Percentiles rank a stretch among this genome's conserved stretches.
Conservation (phyloP, 2,113 vertebrate genomes). For the Plecotus auritus region DNA sequence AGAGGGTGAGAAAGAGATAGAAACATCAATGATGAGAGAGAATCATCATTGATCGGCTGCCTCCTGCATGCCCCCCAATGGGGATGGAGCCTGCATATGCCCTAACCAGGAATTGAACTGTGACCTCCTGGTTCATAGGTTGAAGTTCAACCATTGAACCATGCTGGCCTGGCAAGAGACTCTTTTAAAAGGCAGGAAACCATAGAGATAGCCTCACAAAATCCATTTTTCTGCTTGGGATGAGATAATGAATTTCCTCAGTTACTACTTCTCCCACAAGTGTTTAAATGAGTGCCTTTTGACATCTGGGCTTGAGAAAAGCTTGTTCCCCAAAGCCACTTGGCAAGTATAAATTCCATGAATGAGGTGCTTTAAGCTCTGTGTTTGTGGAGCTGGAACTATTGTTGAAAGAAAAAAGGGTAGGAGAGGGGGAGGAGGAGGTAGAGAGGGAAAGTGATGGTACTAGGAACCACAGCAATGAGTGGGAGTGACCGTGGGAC, state of each 20-base stretch:
- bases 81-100: no score
- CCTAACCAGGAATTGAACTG: no score
- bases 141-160: no score
- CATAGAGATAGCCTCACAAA: conserved; percentile 36
- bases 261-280: conserved; percentile 53
- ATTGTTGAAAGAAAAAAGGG: not conserved
- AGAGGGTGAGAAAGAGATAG: no score
- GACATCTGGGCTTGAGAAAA: conserved; percentile 51
- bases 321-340: conserved; percentile 46
- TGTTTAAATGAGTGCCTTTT: conserved; percentile 59
- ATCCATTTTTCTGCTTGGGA: conserved; percentile 5
- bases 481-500: not conserved
- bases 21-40: no score
- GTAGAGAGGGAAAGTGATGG: not conserved
- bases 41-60: no score
- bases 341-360: conserved; percentile 49
- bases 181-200: not conserved
- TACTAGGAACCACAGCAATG: not conserved
- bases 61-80: no score
- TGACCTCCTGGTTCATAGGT: no score
- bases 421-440: no score
- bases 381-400: not conserved
- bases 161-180: not conserved
- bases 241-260: conserved; percentile 58
- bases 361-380: not conserved